Base-by-base conservation (phyloP, 1,140 invertebrate species). In the Drosophila dunni region DNA sequence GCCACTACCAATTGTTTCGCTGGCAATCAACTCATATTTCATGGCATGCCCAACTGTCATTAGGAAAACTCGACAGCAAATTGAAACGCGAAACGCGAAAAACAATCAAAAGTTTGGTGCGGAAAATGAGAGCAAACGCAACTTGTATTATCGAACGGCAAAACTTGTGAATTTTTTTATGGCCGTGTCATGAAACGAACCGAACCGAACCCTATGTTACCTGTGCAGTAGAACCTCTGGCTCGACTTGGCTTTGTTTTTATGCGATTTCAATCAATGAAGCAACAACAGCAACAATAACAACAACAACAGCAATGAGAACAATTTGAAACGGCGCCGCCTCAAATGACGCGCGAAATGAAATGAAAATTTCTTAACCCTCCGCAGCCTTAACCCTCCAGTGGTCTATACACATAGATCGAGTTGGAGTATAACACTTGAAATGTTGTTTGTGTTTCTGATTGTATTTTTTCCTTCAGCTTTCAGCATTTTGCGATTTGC, bases 271-370 rank as follows among this genome's bases (percentile, higher is more conserved):
- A 86, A 85, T 85, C 82, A 88, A 67, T 73, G 65, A 44, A 56
- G 46, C 45, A 65, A 50, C 44, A 75, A 78, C 75, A 78, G 68
- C 51, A 72, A 40, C 51, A 72, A 44, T 34, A 46, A 20, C 9
- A 51, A 17, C 11, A 46, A 51, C 48, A 66, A 69, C 5, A 11
- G 29, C 48, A 67, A 53, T 70, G 75, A 79, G 83, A 85, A 88
- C 83, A 76, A 85, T 85, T 88, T 77, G 17, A 67, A 88, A 65
- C 71, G 82, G 82, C 82, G 82, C 83, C 82, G 83, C 82, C 82
- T 85, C 83, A 85, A 85, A 85, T 88, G 82, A 88, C 82, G 82
- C 82, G 83, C 82, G 79, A 86, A 85, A 88, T 82, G 83, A 85
- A 85, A 85, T 85, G 82, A 88, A 85, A 88, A 76, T 85, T 86